These are phyloP conservation scores for Parazoanthus darwini DNA, from an alignment of 92 coral and sea anemone genomes.

Conservation along the genomic window DNA sequence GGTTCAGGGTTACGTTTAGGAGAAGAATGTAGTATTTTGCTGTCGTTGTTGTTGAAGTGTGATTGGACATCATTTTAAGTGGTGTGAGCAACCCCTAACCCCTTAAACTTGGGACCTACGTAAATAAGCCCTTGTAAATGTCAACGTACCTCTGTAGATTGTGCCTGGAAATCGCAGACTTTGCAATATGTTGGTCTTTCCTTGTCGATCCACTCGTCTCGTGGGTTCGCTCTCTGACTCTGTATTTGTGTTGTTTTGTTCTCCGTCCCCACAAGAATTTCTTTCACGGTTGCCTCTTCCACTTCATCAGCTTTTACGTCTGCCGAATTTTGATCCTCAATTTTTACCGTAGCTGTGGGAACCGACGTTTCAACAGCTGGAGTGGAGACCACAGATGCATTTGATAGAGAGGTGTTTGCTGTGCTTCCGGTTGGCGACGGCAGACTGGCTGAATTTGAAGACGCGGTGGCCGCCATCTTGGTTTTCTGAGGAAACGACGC, in stretches of 20 bases:
- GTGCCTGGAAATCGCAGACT: constrained; percentile 83
- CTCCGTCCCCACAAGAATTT: constrained; percentile 1
- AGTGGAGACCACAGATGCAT: constrained; percentile 19
- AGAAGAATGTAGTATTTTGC: no score
- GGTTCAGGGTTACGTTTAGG: no score
- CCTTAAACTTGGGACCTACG: no score
- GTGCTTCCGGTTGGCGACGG: neutral
- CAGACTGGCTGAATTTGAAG: neutral
- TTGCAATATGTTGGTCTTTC: constrained; percentile 74
- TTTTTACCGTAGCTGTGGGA: constrained; percentile 23
- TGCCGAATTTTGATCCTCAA: neutral
- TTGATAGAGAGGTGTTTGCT: neutral
- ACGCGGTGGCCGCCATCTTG: constrained; percentile 1
- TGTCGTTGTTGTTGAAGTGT: no score
- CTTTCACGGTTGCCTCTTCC: constrained; percentile 9
- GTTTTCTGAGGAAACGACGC: neutral
- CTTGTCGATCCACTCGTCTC: constrained; percentile 78
- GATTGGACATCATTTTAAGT: no score
- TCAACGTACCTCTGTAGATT: constrained; percentile 62
- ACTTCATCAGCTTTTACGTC: neutral
- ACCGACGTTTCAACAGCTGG: constrained; percentile 47
- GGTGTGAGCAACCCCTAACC: no score
- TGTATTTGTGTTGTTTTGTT: constrained; percentile 15
- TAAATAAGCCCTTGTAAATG: no score
- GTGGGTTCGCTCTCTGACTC: constrained; percentile 54